Conservation (phyloP, 2,113 vertebrate genomes). For the Leucopsar rothschildi region DNA sequence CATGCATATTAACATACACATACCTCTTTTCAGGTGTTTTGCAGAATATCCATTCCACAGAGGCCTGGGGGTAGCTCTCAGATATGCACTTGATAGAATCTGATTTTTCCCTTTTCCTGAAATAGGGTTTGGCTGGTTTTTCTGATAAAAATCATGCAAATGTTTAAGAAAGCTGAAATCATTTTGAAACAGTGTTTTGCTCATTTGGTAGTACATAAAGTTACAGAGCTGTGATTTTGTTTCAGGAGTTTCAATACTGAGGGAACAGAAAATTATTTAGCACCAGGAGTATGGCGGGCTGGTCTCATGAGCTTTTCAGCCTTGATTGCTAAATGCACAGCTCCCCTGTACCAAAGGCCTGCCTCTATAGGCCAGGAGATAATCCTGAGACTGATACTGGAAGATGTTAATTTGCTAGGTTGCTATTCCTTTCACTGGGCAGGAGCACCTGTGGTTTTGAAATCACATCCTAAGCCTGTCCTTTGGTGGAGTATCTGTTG, state of each 20-base stretch:
- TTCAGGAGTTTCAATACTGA: neutral
- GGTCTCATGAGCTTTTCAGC: neutral
- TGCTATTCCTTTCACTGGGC: neutral
- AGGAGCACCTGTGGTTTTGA: neutral
- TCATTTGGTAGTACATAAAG: neutral
- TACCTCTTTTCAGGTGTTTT: slow-evolving; percentile 67
- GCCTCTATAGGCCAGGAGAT: neutral
- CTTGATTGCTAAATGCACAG: neutral
- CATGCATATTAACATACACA: neutral
- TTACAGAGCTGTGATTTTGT: neutral
- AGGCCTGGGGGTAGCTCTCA: slow-evolving; percentile 73
- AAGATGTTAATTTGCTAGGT: neutral
- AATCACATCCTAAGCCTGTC: neutral
- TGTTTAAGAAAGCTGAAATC: neutral
- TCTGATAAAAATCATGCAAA: slow-evolving; percentile 43
- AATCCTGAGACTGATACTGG: neutral
- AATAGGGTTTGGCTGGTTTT: slow-evolving; percentile 70
- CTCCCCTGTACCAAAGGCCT: neutral
- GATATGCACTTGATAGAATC: slow-evolving; percentile 71
- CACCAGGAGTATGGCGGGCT: neutral
- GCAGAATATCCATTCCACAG: slow-evolving; percentile 75
- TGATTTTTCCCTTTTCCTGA: slow-evolving; percentile 53
- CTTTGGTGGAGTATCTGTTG: neutral
- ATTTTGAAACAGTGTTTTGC: neutral
- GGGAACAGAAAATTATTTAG: neutral